A percentile compares a stretch with the other conserved stretches of the same genome.
Evolutionary conservation across 2,113 vertebrate species (phyloP).

Genomic region (Cinclus cinclus): DNA sequence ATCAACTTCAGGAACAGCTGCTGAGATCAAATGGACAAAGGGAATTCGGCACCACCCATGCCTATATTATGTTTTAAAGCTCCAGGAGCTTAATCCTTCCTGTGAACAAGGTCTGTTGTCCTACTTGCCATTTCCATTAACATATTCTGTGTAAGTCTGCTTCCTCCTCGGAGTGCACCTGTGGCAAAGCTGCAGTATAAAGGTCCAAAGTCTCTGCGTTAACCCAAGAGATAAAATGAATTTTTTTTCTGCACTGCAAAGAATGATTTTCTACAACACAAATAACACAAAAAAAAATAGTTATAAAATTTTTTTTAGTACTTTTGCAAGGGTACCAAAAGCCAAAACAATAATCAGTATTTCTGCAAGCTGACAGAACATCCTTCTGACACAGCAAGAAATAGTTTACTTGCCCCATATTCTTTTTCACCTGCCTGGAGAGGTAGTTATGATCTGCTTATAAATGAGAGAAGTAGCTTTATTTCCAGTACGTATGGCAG

Average conservation of each 20-base stretch:
- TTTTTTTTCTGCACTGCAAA: fast-evolving
- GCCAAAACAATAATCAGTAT: not conserved
- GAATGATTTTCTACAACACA: not conserved
- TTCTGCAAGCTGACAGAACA: not conserved
- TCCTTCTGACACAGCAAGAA: not conserved
- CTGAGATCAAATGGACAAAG: conserved; percentile 69
- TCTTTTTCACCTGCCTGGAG: not conserved
- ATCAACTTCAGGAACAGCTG: conserved; percentile 72
- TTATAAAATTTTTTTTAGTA: not conserved
- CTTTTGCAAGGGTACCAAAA: not conserved
- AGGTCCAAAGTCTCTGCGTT: not conserved
- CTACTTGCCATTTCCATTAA: not conserved
- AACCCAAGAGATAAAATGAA: not conserved
- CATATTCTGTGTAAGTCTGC: not conserved
- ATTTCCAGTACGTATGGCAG: not conserved
- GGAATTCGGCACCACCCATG: conserved; percentile 39
- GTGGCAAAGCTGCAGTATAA: not conserved
- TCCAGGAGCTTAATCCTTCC: conserved; percentile 40
- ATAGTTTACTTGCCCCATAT: not conserved
- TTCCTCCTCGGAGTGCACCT: not conserved
- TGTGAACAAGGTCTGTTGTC: not conserved
- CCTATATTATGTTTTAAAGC: conserved; percentile 57
- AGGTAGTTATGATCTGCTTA: not conserved
- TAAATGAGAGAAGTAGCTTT: not conserved
- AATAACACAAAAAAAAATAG: not conserved